Conservation (phyloP, 2,113 vertebrate genomes). For the Spheniscus mendiculus region DNA sequence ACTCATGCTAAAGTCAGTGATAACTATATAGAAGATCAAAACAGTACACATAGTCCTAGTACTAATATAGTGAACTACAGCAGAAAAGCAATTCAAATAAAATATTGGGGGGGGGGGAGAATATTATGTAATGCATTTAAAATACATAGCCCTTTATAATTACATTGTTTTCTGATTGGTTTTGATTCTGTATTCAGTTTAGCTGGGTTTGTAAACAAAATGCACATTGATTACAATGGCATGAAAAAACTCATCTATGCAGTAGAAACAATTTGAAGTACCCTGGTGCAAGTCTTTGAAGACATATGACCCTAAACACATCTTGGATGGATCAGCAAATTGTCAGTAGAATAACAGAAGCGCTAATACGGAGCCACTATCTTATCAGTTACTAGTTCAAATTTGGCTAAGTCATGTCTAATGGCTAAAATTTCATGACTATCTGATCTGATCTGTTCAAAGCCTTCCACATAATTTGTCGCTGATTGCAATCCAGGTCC, state of each 20-base stretch:
- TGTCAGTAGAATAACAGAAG: background rate
- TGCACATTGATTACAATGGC: background rate
- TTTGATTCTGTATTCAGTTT: background rate
- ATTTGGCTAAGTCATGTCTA: background rate
- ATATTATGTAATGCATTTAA: background rate
- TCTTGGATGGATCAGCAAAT: background rate
- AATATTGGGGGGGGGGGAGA: fast-evolving
- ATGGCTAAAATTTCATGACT: conserved; percentile 30
- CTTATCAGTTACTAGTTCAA: background rate
- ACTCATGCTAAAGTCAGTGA: background rate
- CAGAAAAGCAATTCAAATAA: background rate
- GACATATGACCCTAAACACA: background rate
- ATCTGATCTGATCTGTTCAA: conserved; percentile 4
- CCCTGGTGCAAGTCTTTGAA: background rate
- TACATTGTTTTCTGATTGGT: background rate
- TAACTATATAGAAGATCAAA: background rate
- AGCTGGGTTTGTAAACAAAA: background rate
- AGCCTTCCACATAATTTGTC: background rate
- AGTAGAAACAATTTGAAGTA: background rate
- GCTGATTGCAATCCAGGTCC: conserved; percentile 40
- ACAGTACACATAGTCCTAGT: background rate
- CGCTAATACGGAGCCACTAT: background rate
- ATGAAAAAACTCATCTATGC: background rate
- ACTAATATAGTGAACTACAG: background rate
- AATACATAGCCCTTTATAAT: background rate